These are phyloP conservation scores for Lontra canadensis DNA, from an alignment of 2,113 vertebrate species.

Conservation along the genomic window DNA sequence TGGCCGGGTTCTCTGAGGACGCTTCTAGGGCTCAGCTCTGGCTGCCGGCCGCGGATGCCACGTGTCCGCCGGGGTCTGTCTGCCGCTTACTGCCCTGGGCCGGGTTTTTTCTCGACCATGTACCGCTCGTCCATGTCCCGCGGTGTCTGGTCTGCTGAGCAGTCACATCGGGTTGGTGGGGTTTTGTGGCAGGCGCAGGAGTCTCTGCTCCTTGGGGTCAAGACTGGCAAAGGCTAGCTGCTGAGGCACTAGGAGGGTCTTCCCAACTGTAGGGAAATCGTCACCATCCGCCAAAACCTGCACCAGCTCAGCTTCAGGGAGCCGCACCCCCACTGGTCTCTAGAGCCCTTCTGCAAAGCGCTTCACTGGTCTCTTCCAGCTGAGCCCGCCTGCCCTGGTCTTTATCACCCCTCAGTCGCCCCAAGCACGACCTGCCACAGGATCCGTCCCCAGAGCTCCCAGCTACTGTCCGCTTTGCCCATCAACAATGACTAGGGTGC, in stretches of 20 bases:
- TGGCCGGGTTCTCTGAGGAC: background rate
- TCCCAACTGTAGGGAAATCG: background rate
- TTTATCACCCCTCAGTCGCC: background rate
- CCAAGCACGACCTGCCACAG: too few relatives aligned
- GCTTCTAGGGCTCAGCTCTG: accelerated
- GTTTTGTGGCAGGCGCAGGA: accelerated
- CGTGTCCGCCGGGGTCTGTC: background rate
- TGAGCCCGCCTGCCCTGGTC: background rate
- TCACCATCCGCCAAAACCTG: background rate
- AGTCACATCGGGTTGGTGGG: accelerated
- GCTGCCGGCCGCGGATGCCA: background rate
- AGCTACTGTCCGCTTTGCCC: background rate
- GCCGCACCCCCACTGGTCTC: background rate
- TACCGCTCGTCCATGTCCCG: background rate
- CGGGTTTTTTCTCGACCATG: background rate
- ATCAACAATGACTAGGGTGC: accelerated
- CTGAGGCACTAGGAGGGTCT: background rate
- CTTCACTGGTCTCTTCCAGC: too few relatives aligned
- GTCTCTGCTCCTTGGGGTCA: background rate
- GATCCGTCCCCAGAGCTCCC: background rate
- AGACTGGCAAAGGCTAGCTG: background rate
- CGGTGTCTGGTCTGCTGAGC: background rate
- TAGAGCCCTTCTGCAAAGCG: background rate
- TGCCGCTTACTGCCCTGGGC: accelerated
- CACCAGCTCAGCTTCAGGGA: background rate